A percentile compares a stretch with the other conserved stretches of the same genome.
These are phyloP conservation scores for Dryadula phaetusa DNA, from an alignment of 2,888 invertebrate genomes.

Conservation along the genomic window DNA sequence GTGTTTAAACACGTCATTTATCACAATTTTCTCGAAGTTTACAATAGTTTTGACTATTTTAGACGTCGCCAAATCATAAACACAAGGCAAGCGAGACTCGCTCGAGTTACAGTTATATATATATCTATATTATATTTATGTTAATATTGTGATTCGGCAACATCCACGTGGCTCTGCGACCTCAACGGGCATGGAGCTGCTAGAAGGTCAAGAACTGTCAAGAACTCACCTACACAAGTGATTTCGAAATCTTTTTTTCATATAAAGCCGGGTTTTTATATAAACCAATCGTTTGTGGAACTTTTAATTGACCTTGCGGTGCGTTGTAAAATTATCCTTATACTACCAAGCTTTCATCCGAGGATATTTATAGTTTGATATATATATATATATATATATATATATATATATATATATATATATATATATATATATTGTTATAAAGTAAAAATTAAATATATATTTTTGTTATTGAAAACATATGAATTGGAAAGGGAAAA, in stretches of 20 bases:
- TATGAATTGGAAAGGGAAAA: background rate
- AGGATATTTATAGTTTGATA: conserved; percentile 2
- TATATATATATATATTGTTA: background rate
- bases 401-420: background rate
- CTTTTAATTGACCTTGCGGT: background rate
- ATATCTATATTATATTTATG: background rate
- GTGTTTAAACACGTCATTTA: no score
- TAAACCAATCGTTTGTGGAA: background rate
- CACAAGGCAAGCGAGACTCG: background rate
- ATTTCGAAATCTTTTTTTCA: background rate
- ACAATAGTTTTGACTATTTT: background rate
- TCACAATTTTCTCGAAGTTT: no score
- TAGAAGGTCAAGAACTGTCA: conserved; percentile 6
- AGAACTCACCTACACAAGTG: background rate
- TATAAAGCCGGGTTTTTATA: background rate
- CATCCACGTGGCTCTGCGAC: conserved; percentile 2
- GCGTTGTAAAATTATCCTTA: conserved; percentile 7
- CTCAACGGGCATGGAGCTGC: background rate
- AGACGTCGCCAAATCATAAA: background rate
- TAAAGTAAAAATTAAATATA: background rate
- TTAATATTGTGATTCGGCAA: background rate
- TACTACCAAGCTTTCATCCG: background rate
- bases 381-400: background rate
- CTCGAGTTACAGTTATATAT: background rate
- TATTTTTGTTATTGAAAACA: background rate